phyloP scores from a whole-genome alignment of 2,797 vertebrate species.

The Telmatherina bonti region DNA sequence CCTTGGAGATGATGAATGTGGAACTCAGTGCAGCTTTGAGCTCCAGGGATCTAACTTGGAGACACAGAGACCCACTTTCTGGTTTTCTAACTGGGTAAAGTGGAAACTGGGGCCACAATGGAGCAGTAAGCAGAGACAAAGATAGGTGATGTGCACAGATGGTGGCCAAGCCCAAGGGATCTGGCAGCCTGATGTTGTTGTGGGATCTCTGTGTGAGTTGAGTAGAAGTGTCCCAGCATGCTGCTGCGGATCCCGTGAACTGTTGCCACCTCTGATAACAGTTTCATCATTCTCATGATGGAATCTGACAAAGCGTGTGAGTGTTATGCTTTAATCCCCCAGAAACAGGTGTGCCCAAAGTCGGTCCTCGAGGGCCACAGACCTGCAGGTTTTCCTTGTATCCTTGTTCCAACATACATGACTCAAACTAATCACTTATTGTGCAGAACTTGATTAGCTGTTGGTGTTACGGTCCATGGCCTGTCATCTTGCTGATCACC shows the following conservation, averaged over 20 bases:
- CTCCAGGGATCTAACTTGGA: conserved; percentile 70
- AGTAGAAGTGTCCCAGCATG: conserved; percentile 43
- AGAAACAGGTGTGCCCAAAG: no score
- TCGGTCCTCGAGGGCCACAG: no score
- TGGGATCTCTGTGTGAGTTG: conserved; percentile 30
- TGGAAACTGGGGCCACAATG: conserved; percentile 37
- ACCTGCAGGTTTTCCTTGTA: no score
- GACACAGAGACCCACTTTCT: conserved; percentile 71
- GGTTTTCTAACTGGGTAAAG: conserved; percentile 43
- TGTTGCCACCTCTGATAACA: conserved; percentile 48
- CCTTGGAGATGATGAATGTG: conserved; percentile 73
- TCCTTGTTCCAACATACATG: no score
- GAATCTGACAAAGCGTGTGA: conserved; percentile 14
- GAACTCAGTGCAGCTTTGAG: conserved; percentile 49
- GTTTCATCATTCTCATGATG: conserved; percentile 58
- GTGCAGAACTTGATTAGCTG: no score
- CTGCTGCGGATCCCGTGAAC: conserved; percentile 44
- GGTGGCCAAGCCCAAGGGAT: conserved; percentile 46
- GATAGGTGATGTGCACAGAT: conserved; percentile 69
- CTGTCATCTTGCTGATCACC: no score
- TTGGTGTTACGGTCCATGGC: no score
- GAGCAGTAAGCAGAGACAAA: conserved; percentile 42
- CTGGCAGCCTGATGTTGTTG: conserved; percentile 25
- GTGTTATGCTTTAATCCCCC: neutral
- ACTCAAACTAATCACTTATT: no score